Evolutionary conservation across 1,140 invertebrate species (phyloP).

Genomic region (Centruroides vittatus): DNA sequence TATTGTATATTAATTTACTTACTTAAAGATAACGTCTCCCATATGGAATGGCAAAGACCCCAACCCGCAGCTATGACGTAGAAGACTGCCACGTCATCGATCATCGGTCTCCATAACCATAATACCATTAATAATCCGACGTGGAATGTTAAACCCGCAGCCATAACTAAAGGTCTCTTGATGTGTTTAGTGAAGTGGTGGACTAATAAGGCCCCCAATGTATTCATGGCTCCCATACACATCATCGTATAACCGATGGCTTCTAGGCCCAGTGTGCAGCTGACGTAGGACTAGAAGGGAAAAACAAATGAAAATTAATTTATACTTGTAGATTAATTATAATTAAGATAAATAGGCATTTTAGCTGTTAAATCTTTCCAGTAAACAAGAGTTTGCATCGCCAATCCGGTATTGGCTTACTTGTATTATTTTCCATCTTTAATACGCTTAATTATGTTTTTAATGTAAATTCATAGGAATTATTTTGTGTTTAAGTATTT

Average conservation of each 20-base stretch:
- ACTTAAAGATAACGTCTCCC: constrained; percentile 35
- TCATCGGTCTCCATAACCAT: constrained; percentile 29
- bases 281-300: constrained; percentile 29
- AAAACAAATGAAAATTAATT: constrained; percentile 5
- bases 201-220: constrained; percentile 26
- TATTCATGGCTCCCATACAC: constrained; percentile 28
- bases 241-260: constrained; percentile 31
- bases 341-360: too few species aligned
- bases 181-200: constrained; percentile 29
- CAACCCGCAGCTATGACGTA: constrained; percentile 32
- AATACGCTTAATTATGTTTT: too few species aligned
- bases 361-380: too few species aligned
- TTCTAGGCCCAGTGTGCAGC: constrained; percentile 29
- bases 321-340: not conserved
- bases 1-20: constrained; percentile 16
- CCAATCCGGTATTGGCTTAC: too few species aligned
- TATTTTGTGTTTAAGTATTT: too few species aligned
- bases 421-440: too few species aligned
- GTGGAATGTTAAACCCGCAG: constrained; percentile 26
- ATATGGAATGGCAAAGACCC: constrained; percentile 33
- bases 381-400: too few species aligned
- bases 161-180: constrained; percentile 28
- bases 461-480: too few species aligned
- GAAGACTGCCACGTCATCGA: constrained; percentile 31
- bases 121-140: constrained; percentile 29